Base-by-base conservation (phyloP, 2,888 invertebrate species). In the Oligia strigilis region DNA sequence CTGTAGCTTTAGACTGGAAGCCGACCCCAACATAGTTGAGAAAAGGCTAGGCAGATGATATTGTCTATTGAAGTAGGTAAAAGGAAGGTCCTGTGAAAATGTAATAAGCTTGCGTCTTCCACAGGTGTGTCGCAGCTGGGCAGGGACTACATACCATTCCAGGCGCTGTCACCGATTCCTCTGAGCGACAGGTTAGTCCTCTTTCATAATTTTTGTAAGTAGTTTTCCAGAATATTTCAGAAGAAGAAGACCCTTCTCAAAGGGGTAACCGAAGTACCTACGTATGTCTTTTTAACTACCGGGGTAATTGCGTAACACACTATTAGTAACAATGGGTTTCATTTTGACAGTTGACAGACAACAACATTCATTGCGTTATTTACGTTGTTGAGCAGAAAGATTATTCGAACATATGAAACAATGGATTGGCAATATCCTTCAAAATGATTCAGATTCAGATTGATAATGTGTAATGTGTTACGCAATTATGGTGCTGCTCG, bases 151-250 rank as follows among this genome's bases (percentile, higher is more conserved):
- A 87, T 94, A 29, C 86, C 86, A 60, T 82, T 94, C 77, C 94
- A 94, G 75, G 91, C 92, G 1, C 80, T 96, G 40, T 93, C 95
- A 23, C 95, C 96, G 23, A 94, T 95, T 77, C 94, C 94, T 23
- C 85, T 95, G 6, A 94, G 94, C 81, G 95, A 95, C 76, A 93
- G 93, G 96, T 96, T 84, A 93, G 93, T 93, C 66, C n/a, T 36
- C 3, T 6, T 23, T 9, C 66, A 65, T 23, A 13, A 14, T 19
- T 65, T 64, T 46, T 23, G 17, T 62, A 52, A 4, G 1, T 58
- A 8, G 5, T 71, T 71, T 29, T 13, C 36, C 8, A 43, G 17
- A 55, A 43, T n/a, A 77, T 43, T 69, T 49, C 23, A 67, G 23
- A 66, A 60, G n/a, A 40, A 49, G 36, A 76, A 58, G 69, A n/a